phyloP scores from a whole-genome alignment of 2,797 vertebrate species.

The Dendrocincla fuliginosa region DNA sequence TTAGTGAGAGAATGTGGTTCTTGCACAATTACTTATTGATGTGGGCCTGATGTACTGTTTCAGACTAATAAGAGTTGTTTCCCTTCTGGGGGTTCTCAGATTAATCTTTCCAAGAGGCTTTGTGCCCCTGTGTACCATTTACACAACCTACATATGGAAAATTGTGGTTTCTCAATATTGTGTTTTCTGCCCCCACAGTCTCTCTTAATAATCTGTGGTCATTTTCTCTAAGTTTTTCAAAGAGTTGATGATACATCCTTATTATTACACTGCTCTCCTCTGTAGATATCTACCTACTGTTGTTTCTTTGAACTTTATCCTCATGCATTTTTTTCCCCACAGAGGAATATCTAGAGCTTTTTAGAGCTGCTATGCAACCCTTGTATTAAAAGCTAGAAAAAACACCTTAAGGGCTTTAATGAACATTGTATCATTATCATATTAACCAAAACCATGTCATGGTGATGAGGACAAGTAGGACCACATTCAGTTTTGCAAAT shows the following conservation, averaged over 20 bases:
- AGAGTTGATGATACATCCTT: not conserved
- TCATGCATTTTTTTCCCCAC: not conserved
- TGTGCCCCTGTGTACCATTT: not conserved
- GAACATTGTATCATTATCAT: not conserved
- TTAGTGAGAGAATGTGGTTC: not conserved
- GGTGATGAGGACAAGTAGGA: not conserved
- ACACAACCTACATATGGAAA: not conserved
- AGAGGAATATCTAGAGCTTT: not conserved
- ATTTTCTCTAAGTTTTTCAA: not conserved
- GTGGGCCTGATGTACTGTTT: not conserved
- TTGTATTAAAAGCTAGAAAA: not conserved
- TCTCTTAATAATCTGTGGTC: not conserved
- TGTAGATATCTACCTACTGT: not conserved
- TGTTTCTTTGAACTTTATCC: not conserved
- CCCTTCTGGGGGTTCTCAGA: not conserved
- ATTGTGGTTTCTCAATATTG: not conserved
- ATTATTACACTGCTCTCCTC: not conserved
- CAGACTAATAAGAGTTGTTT: not conserved
- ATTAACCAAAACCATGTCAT: not conserved
- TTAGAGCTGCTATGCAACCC: not conserved
- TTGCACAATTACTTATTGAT: slow-evolving; percentile 38
- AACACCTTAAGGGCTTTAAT: not conserved
- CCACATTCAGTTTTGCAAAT: not conserved
- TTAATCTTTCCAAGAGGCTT: slow-evolving; percentile 6
- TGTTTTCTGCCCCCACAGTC: not conserved